Evolutionary conservation across 1,140 invertebrate species (phyloP).

Genomic region (Drosophila oshimai): DNA sequence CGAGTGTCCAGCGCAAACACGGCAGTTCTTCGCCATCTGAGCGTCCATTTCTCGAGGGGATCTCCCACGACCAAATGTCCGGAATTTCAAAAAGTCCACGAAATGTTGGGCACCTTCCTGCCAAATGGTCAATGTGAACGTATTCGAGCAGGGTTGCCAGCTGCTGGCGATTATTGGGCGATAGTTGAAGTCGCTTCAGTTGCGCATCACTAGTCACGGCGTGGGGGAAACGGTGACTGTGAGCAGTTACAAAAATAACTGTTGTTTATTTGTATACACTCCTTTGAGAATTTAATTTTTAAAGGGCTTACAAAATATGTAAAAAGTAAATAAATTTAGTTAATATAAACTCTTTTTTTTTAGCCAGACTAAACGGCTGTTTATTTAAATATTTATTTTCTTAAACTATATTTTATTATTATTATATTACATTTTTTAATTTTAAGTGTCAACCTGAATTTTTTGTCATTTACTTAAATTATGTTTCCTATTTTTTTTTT

Average conservation of each 20-base stretch:
- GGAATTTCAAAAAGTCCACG: constrained; percentile 2
- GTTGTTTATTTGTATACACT: too few relatives aligned
- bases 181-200: background rate
- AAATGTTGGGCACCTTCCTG: constrained; percentile 10
- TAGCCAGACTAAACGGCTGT: too few relatives aligned
- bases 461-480: background rate
- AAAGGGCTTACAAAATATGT: too few relatives aligned
- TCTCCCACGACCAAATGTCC: background rate
- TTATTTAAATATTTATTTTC: too few relatives aligned
- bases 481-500: background rate
- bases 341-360: too few relatives aligned
- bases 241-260: background rate
- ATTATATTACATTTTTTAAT: too few relatives aligned
- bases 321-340: too few relatives aligned
- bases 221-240: background rate
- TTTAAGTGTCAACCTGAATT: too few relatives aligned
- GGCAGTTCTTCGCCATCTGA: constrained; percentile 7
- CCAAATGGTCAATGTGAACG: constrained; percentile 7
- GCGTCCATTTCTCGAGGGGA: background rate
- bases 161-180: background rate
- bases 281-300: too few relatives aligned
- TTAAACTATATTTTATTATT: too few relatives aligned
- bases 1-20: constrained; percentile 16
- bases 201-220: background rate
- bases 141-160: background rate